phyloP scores from a whole-genome alignment of 2,888 invertebrate genomes.

The Nebria salina region DNA sequence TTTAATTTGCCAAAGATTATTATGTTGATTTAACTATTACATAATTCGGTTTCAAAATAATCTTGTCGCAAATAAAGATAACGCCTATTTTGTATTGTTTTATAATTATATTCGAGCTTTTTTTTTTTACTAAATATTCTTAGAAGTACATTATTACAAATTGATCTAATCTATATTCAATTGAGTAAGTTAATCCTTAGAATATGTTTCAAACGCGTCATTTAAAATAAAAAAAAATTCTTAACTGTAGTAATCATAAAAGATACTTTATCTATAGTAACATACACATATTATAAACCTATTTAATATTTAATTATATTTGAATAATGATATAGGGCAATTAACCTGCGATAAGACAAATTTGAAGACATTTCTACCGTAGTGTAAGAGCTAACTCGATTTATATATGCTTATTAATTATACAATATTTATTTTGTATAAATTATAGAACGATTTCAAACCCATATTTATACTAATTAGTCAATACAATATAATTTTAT shows the following conservation, averaged over 20 bases:
- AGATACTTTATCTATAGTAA: not conserved
- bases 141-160: not conserved
- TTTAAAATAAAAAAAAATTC: not conserved
- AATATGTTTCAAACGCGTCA: not conserved
- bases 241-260: not conserved
- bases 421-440: too few species aligned
- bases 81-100: not conserved
- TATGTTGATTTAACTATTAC: too few species aligned
- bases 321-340: not conserved
- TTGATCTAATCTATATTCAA: not conserved
- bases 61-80: not conserved
- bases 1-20: too few species aligned
- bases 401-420: too few species aligned
- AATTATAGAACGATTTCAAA: too few species aligned
- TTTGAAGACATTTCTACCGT: not conserved
- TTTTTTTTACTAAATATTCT: not conserved
- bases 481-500: too few species aligned
- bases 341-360: conserved; percentile 3
- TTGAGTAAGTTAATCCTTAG: not conserved
- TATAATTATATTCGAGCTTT: not conserved
- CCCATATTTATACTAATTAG: too few species aligned
- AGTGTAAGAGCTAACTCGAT: too few species aligned
- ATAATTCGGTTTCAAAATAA: too few species aligned
- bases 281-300: not conserved
- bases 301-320: not conserved